Evolutionary conservation across 2,113 vertebrate species (phyloP), one percentile per base, ranked within the genome.

Genomic region (human (Homo sapiens)): DNA sequence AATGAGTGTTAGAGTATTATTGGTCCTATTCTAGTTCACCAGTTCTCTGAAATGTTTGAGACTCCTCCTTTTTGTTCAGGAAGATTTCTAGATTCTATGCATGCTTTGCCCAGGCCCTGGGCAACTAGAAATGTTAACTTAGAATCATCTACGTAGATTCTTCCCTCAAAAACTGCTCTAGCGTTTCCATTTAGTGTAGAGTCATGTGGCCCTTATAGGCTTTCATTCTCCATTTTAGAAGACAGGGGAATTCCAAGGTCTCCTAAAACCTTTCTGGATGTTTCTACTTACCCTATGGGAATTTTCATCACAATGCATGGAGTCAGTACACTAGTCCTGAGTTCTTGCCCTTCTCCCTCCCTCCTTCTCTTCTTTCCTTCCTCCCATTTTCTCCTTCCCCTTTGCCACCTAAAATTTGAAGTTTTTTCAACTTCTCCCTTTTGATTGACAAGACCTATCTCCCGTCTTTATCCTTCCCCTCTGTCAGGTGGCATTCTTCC

Each of bases 11-110:
- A 81, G 35, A 75, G 32, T 70, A 9, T 75, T 76, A 64, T 38
- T 35, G 23, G 38, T 40, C 30, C 80, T 94, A 35, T 80, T 83
- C 76, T 59, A 76, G 38, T 57, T 22, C 45, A 76, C 27, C 38
- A 91, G 52, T 80, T 91, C 43, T 94, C 81, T 84, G 12, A 89
- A 92, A 94, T 84, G n/a, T 80, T 94, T 59, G 66, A 48, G 35
- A 5, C 23, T 32, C 38, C n/a, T 90, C 8, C 4, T 45, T 95
- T 61, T 13, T n/a, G 55, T 75, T 50, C 14, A 35, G 45, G 23
- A 96, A 20, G 35, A 79, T 43, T 83, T 82, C 68, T 38, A 27
- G 48, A 75, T 90, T 11, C 45, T 25, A 1, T 20, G 35, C n/a
- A 45, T 89, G 61, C 16, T 22, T 86, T 52, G 50, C n/a, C 61